Evolutionary conservation across 35 echinoderm and acorn worm genomes (phyloP), one percentile per base, ranked within the genome.

Genomic region (Hemicentrotus pulcherrimus): DNA sequence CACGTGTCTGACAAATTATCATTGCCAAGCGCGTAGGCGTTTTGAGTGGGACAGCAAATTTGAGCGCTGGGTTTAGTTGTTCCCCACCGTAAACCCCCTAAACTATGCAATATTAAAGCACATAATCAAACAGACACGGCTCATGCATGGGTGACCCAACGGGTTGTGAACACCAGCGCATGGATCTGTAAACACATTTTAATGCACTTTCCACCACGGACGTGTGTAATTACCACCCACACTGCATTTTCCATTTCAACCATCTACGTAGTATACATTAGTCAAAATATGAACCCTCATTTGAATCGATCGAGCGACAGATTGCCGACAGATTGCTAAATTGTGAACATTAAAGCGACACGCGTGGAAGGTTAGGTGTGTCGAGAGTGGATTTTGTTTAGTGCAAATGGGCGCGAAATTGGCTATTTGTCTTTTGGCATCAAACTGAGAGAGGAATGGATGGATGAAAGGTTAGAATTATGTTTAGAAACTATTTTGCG

Each of bases 121-220:
- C 46, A 47, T 90, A 90, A 90, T 90, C 12, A 90, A 90, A 90
- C 88, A 47, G 88, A 41, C 88, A 90, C 88, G 88, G 88, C 88
- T 90, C 88, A 90, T 90, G 32, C 88, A 90, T 90, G 32, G 24
- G 88, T 28, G 15, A 90, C 88, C 33, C 88, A 90, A 90, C 32
- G 88, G 88, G 6, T 90, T 90, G 88, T 5, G 24, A 90, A 90
- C 32, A 33, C 46, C 88, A 90, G 46, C 24, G 31, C 33, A 33
- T 15, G 88, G 18, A 47, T 18, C 88, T 90, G 88, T 90, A 33
- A 90, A 90, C 88, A 90, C 88, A 90, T 90, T 32, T 90, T 90
- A 90, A 90, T 90, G 88, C 88, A 45, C 88, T 90, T 90, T 90
- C 88, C 88, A 47, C 45, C 32, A 41, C 31, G 32, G 32, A 4